A percentile compares a stretch with the other conserved stretches of the same genome.
Evolutionary conservation across 2,888 invertebrate species (phyloP).

Genomic region (Cheilosia vulpina): DNA sequence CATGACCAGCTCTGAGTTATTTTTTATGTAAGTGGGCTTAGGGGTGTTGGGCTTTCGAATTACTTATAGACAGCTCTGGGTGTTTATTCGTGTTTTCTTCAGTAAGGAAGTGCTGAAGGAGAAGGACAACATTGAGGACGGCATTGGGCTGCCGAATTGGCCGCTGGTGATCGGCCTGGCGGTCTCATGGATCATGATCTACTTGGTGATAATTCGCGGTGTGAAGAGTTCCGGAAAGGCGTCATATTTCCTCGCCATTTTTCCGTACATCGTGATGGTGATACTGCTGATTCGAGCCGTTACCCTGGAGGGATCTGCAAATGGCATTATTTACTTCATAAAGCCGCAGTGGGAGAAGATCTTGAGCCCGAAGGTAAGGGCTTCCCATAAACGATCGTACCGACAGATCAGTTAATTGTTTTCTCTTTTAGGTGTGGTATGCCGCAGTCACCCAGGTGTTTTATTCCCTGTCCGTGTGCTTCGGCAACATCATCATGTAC

Average conservation of each 20-base stretch:
- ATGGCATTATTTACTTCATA: conserved; percentile 87
- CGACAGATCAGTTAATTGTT: neutral
- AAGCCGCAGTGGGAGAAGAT: conserved; percentile 88
- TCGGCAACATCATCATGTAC: conserved; percentile 87
- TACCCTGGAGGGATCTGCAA: conserved; percentile 86
- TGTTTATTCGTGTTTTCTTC: neutral
- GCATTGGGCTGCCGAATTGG: conserved; percentile 86
- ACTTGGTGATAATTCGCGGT: conserved; percentile 85
- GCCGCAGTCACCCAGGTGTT: conserved; percentile 88
- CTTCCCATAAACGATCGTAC: neutral
- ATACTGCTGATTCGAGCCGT: conserved; percentile 87
- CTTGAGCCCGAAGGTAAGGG: conserved; percentile 84
- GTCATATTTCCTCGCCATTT: conserved; percentile 90
- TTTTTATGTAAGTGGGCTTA: conserved; percentile 84
- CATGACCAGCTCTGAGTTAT: conserved; percentile 84
- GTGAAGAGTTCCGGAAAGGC: conserved; percentile 88
- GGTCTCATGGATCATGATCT: conserved; percentile 85
- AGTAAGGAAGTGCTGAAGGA: conserved; percentile 85
- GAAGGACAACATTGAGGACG: conserved; percentile 84
- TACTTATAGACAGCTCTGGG: neutral
- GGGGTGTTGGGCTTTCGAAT: conserved; percentile 9
- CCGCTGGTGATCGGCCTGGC: conserved; percentile 84
- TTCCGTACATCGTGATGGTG: conserved; percentile 88
- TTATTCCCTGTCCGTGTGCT: conserved; percentile 87
- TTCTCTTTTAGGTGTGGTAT: conserved; percentile 85